Percentiles rank a stretch among this genome's conserved stretches.
These are phyloP conservation scores for Augiades crinisus DNA, from an alignment of 2,888 invertebrate genomes.

Conservation along the genomic window DNA sequence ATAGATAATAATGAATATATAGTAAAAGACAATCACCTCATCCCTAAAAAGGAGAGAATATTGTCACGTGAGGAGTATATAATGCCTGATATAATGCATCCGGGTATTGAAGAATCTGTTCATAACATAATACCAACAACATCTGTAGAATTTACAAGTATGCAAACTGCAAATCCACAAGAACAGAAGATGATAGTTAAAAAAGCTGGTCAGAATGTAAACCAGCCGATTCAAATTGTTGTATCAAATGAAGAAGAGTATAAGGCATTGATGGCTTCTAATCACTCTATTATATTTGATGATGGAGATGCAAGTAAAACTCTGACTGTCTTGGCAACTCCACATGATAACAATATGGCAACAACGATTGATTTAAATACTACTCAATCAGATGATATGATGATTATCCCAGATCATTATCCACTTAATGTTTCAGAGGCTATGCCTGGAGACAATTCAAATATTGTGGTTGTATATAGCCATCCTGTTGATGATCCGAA, in stretches of 20 bases:
- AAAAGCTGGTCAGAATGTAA: constrained; percentile 50
- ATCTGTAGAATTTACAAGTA: constrained; percentile 50
- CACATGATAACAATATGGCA: constrained; percentile 44
- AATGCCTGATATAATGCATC: constrained; percentile 47
- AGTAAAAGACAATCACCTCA: constrained; percentile 62
- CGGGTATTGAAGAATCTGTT: constrained; percentile 45
- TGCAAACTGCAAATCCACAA: constrained; percentile 42
- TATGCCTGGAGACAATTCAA: constrained; percentile 76
- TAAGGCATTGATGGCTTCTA: constrained; percentile 67
- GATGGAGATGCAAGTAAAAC: constrained; percentile 61
- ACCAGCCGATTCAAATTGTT: constrained; percentile 72
- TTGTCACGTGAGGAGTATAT: constrained; percentile 45
- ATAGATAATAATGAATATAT: constrained; percentile 83
- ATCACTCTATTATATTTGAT: constrained; percentile 71
- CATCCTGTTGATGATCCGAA: constrained; percentile 80
- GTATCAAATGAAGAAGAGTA: constrained; percentile 77
- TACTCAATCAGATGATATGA: constrained; percentile 81
- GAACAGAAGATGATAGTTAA: constrained; percentile 54
- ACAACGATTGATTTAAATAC: constrained; percentile 65
- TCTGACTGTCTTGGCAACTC: constrained; percentile 58
- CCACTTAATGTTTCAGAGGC: constrained; percentile 78
- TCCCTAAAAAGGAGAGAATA: constrained; percentile 47
- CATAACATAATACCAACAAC: constrained; percentile 46
- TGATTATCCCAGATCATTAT: constrained; percentile 83
- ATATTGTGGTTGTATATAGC: constrained; percentile 84